Base-by-base conservation (phyloP, 37 sponge, comb jelly and placozoan species). In the Dysidea cf. avara region DNA sequence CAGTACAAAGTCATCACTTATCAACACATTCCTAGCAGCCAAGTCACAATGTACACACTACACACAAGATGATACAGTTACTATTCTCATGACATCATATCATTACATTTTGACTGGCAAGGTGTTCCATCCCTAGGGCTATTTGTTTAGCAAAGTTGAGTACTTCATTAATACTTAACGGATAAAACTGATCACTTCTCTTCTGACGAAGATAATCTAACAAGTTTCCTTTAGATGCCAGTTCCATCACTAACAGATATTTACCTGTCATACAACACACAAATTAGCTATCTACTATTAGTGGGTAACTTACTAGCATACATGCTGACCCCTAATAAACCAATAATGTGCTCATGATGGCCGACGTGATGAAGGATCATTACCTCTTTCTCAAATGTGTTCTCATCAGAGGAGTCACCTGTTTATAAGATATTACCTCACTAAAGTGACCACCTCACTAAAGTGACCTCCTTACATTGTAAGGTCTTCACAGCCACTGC, bases 21-120 rank as follows among this genome's bases (percentile, higher is more conserved):
- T 40, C 13, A 82, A 68, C 13, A 82, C 68, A 74, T 82, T 82
- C 20, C 83, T 66, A 57, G 83, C 83, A 48, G 83, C 83, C n/a
- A 80, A 53, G 48, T 80, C 81, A 22, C 81, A 40, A 62, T 80
- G 81, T 33, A 80, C 58, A 48, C 72, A 80, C 81, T 80, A 34
- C 47, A 57, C 46, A 43, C 46, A 12, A 43, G 7, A 43, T 9
- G 46, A 5, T 43, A 43, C 46, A 43, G 46, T 12, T n/a, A n/a
- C n/a, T n/a, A n/a, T n/a, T 12, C 46, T 12, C 46, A 43, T 9
- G 9, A 9, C 9, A 43, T 12, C 46, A 43, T 43, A 43, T 12
- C 46, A 53, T 55, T 72, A 81, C 82, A 4, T 81, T 48, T 53
- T 64, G 62, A 25, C 65, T 16, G 30, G 47, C 24, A 21, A 80